phyloP scores from a whole-genome alignment of 2,113 vertebrate genomes.

The Cygnus buccinator region DNA sequence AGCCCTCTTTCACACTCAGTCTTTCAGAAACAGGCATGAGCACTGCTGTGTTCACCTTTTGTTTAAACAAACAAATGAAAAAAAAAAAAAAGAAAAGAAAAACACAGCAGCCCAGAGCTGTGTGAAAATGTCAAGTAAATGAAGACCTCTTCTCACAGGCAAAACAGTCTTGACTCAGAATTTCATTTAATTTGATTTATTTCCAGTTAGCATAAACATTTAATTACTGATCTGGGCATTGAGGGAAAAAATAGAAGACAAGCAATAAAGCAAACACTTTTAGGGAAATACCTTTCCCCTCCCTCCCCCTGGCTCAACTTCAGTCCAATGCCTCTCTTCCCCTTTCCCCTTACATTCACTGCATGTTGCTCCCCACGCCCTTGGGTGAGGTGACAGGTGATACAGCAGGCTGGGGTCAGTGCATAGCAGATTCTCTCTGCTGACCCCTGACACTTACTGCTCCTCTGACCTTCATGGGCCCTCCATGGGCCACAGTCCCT shows the following conservation, averaged over 20 bases:
- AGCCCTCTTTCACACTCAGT: background rate
- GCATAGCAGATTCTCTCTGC: background rate
- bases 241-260: background rate
- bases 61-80: background rate
- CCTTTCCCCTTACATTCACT: background rate
- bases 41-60: background rate
- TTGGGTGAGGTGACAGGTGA: background rate
- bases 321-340: background rate
- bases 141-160: background rate
- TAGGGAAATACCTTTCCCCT: background rate
- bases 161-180: background rate
- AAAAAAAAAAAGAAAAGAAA: background rate
- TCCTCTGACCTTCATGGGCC: background rate
- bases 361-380: background rate
- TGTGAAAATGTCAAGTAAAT: background rate
- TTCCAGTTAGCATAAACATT: background rate
- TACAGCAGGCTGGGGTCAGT: background rate
- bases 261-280: background rate
- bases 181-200: background rate
- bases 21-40: background rate
- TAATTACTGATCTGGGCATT: background rate
- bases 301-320: background rate
- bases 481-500: background rate
- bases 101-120: background rate
- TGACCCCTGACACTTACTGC: background rate